Conservation (phyloP, 2,113 vertebrate species). For the Cacatua alba region DNA sequence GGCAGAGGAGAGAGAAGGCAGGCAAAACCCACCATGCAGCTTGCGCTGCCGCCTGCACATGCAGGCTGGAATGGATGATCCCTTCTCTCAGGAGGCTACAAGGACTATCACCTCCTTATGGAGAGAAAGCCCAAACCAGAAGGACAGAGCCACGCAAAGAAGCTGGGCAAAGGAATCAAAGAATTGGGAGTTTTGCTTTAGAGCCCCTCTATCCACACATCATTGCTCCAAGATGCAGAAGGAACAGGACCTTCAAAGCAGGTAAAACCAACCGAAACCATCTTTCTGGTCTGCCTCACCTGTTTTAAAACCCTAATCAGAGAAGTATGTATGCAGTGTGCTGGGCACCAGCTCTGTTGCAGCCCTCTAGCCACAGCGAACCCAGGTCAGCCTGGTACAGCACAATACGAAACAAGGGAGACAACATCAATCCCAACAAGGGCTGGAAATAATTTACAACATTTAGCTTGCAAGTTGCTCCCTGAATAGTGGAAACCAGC, state of each 20-base stretch:
- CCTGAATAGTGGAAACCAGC: background rate
- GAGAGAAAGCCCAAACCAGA: background rate
- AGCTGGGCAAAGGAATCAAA: background rate
- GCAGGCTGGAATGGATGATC: background rate
- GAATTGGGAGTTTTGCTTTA: background rate
- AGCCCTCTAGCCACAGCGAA: background rate
- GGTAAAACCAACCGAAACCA: background rate
- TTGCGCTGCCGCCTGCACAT: background rate
- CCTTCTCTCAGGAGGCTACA: background rate
- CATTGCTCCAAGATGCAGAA: background rate
- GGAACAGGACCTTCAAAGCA: background rate
- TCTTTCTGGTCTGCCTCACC: background rate
- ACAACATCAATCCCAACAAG: background rate
- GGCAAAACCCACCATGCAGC: background rate
- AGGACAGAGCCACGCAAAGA: background rate
- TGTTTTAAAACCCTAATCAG: background rate
- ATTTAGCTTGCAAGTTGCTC: background rate
- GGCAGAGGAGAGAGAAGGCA: background rate
- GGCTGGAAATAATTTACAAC: background rate
- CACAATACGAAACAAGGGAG: background rate
- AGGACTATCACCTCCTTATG: background rate
- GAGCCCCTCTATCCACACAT: background rate
- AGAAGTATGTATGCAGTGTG: background rate
- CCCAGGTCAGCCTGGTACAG: background rate
- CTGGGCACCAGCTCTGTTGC: background rate